phyloP scores from a whole-genome alignment of 2,888 invertebrate genomes.

The Tillus elongatus region DNA sequence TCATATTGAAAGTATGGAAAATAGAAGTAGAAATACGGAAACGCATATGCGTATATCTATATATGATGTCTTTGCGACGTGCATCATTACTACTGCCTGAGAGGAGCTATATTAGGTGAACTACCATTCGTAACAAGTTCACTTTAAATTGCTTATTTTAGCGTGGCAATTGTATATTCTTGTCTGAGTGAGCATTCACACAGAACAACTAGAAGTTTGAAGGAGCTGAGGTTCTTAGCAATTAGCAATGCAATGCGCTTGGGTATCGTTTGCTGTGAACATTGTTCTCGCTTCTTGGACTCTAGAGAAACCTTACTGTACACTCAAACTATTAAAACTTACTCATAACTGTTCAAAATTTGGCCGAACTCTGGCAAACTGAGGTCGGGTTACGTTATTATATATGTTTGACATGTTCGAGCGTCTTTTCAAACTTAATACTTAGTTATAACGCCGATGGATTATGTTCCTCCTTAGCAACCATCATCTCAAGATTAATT shows the following conservation, averaged over 20 bases:
- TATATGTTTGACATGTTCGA: conserved; percentile 16
- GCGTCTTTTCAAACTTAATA: conserved; percentile 17
- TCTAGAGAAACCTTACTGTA: conserved; percentile 26
- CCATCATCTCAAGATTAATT: conserved; percentile 11
- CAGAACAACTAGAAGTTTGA: too few relatives aligned
- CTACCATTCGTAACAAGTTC: too few relatives aligned
- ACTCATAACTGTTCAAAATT: conserved; percentile 24
- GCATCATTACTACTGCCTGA: too few relatives aligned
- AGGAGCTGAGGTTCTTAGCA: conserved; percentile 29
- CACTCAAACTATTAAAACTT: conserved; percentile 31
- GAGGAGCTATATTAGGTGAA: too few relatives aligned
- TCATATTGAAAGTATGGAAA: too few relatives aligned
- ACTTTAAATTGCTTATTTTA: too few relatives aligned
- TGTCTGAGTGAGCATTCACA: too few relatives aligned
- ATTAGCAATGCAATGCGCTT: conserved; percentile 33
- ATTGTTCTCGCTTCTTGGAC: conserved; percentile 27
- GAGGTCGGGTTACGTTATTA: conserved; percentile 16
- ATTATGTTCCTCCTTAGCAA: not conserved
- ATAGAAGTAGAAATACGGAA: too few relatives aligned
- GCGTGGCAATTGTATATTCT: too few relatives aligned
- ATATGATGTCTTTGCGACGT: too few relatives aligned
- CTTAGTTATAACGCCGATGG: too few relatives aligned
- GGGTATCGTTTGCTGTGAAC: conserved; percentile 31
- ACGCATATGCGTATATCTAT: too few relatives aligned
- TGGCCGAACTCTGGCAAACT: conserved; percentile 13